These are phyloP conservation scores for Zaprionus gabonicus DNA, from an alignment of 1,140 invertebrate genomes.

Conservation along the genomic window DNA sequence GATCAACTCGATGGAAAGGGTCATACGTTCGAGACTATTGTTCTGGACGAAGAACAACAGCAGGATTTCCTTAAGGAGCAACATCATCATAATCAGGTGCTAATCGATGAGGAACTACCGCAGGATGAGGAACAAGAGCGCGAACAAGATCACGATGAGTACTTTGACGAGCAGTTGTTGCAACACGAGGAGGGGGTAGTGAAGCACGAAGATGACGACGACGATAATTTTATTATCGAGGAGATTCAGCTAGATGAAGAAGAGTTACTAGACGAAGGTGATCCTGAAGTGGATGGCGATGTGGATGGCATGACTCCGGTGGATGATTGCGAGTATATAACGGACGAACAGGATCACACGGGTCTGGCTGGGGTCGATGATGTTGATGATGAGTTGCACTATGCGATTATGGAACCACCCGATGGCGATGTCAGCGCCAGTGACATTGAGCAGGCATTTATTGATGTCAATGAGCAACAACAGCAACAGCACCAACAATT, in stretches of 20 bases:
- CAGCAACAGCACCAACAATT: conserved; percentile 44
- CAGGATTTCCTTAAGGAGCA: conserved; percentile 72
- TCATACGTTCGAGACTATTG: conserved; percentile 76
- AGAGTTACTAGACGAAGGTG: conserved; percentile 75
- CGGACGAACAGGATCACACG: conserved; percentile 66
- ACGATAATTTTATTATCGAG: conserved; percentile 78
- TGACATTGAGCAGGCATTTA: conserved; percentile 69
- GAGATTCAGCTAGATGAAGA: conserved; percentile 81
- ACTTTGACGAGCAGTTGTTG: conserved; percentile 61
- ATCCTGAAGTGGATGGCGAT: conserved; percentile 33
- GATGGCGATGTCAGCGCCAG: conserved; percentile 67
- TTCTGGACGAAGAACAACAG: conserved; percentile 76
- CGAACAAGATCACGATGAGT: conserved; percentile 50
- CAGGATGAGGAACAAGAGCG: conserved; percentile 66
- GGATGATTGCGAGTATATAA: conserved; percentile 70
- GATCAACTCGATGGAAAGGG: conserved; percentile 65
- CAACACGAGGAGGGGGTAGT: conserved; percentile 57
- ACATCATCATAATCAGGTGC: conserved; percentile 59
- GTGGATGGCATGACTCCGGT: conserved; percentile 49
- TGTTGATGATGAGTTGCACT: conserved; percentile 72
- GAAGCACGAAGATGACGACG: conserved; percentile 62
- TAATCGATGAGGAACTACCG: conserved; percentile 74
- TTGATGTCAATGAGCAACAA: conserved; percentile 56
- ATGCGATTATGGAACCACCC: conserved; percentile 70
- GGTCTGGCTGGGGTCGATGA: conserved; percentile 50